Evolutionary conservation across 2,888 invertebrate species (phyloP).

Genomic region (Beris morrisii): DNA sequence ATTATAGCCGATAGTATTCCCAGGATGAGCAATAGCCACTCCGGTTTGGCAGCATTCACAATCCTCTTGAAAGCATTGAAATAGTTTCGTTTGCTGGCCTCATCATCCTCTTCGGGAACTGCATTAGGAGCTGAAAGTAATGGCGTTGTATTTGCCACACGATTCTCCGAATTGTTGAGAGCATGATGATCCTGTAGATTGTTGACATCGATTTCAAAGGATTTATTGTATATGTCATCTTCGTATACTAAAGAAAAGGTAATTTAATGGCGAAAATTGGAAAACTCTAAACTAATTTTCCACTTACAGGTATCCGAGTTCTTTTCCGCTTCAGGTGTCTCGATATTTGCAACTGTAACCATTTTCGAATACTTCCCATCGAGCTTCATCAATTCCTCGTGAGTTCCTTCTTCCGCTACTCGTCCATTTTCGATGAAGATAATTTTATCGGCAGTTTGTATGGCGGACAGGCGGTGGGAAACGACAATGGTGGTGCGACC

Average conservation of each 20-base stretch:
- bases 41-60: slow-evolving; percentile 52
- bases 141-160: slow-evolving; percentile 9
- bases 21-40: slow-evolving; percentile 66
- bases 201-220: slow-evolving; percentile 33
- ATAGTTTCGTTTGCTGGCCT: slow-evolving; percentile 41
- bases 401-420: slow-evolving; percentile 71
- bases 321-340: slow-evolving; percentile 38
- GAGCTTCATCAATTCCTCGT: slow-evolving; percentile 65
- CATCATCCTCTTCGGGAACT: slow-evolving; percentile 7
- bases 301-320: slow-evolving; percentile 29
- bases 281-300: background rate
- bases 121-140: slow-evolving; percentile 20
- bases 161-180: slow-evolving; percentile 18
- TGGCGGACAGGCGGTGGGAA: slow-evolving; percentile 72
- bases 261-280: slow-evolving; percentile 18
- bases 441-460: slow-evolving; percentile 68
- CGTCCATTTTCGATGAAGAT: slow-evolving; percentile 70
- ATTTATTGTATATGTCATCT: slow-evolving; percentile 32
- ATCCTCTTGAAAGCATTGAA: slow-evolving; percentile 62
- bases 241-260: slow-evolving; percentile 17
- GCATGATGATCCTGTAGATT: slow-evolving; percentile 35
- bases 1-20: slow-evolving; percentile 66
- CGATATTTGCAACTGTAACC: slow-evolving; percentile 54
- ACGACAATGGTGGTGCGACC: slow-evolving; percentile 74
- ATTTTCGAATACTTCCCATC: slow-evolving; percentile 68